Evolutionary conservation across 1,140 invertebrate species (phyloP).

Genomic region (Notospermus geniculatus): DNA sequence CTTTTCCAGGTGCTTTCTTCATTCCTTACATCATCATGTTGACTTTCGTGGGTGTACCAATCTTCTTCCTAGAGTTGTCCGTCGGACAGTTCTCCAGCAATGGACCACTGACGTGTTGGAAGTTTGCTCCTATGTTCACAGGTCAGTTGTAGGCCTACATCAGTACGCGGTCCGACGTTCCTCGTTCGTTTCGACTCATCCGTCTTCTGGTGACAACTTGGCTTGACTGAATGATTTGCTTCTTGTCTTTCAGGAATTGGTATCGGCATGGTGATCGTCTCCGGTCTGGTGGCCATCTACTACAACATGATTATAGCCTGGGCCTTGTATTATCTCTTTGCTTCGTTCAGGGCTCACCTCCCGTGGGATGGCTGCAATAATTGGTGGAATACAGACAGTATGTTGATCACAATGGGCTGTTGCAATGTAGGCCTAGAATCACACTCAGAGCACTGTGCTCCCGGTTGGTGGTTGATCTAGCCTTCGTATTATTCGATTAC

Average conservation of each 20-base stretch:
- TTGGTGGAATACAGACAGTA: no score
- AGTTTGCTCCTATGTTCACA: conserved; percentile 76
- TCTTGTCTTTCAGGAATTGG: conserved; percentile 70
- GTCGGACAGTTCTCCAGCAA: conserved; percentile 76
- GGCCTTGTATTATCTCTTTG: conserved; percentile 86
- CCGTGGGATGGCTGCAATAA: conserved; percentile 94
- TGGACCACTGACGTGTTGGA: conserved; percentile 76
- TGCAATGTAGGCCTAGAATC: no score
- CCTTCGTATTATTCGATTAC: no score
- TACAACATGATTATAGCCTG: conserved; percentile 97
- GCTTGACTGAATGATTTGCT: no score
- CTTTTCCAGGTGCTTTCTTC: conserved; percentile 75
- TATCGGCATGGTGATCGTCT: conserved; percentile 67
- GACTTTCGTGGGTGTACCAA: conserved; percentile 67
- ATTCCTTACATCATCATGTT: conserved; percentile 66
- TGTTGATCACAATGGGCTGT: no score
- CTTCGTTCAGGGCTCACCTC: conserved; percentile 61
- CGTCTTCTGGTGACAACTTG: no score
- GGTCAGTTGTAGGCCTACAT: no score
- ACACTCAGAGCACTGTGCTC: no score
- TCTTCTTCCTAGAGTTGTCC: conserved; percentile 73
- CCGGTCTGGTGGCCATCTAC: conserved; percentile 69
- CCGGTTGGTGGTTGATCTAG: no score
- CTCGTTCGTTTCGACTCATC: no score
- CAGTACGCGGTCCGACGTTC: no score